Base-by-base conservation (phyloP, 2,797 vertebrate species). In the Enteromius unitaeniatus region DNA sequence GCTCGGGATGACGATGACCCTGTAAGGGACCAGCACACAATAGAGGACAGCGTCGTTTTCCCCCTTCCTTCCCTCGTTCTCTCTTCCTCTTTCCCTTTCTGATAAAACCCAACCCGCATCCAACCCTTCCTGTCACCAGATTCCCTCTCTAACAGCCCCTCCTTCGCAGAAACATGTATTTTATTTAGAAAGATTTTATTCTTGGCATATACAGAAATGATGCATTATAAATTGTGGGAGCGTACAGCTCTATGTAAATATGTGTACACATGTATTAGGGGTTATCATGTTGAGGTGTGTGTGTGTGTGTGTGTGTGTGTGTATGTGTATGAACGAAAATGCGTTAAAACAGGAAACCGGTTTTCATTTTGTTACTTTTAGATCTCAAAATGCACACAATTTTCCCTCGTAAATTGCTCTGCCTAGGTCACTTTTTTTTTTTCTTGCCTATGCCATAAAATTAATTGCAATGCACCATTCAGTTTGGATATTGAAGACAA, bases 151-250 rank as follows among this genome's bases (percentile, higher is more conserved):
- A 67, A 76, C 79, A 88, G 86, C 84, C 37, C 88, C 84, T 95
- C 93, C 93, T 77, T 87, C 68, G 93, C 93, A 95, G 91, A 95
- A 92, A 92, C 83, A 93, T 94, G 93, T 95, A 94, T 96, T 95
- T 95, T 96, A 95, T 95, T 94, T 95, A 94, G 94, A 94, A 93
- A 94, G 91, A 94, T 95, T 91, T 95, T 95, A 95, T 96, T 95
- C 93, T 95, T 94, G 93, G 89, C 94, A 93, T 95, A 94, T 95
- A 95, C 92, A 95, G 91, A 95, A 94, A 93, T 88, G 88, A 93
- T 94, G 93, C 93, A 93, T 95, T 94, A 94, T 94, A 93, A 94
- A 94, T 84, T 87, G 93, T 92, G 91, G 91, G 93, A 94, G 93
- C 93, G 91, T 8, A 85, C 89, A 86, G 89, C 89, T 94, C 95